phyloP scores from a whole-genome alignment of 2,797 vertebrate genomes.

The Myotis pilosus region DNA sequence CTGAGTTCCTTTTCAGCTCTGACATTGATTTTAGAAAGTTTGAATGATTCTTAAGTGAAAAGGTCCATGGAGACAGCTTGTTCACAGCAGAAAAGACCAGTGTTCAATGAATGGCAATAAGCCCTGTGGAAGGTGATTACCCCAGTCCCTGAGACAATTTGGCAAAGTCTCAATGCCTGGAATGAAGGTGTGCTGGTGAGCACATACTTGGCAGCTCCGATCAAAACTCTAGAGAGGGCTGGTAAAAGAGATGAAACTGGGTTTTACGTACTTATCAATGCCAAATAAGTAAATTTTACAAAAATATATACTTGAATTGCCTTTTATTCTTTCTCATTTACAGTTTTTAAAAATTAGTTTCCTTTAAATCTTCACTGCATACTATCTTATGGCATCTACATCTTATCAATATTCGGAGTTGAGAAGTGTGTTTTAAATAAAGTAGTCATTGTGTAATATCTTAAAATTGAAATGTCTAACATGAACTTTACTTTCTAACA shows the following conservation, averaged over 20 bases:
- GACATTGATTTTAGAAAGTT: background rate
- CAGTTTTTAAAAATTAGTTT: background rate
- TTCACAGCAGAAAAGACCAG: background rate
- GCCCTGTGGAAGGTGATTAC: background rate
- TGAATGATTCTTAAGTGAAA: background rate
- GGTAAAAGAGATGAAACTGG: background rate
- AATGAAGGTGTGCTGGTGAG: background rate
- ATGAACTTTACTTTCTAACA: background rate
- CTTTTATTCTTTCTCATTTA: background rate
- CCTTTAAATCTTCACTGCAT: background rate
- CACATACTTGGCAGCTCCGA: background rate
- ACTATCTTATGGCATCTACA: background rate
- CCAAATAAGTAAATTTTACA: background rate
- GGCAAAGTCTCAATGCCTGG: background rate
- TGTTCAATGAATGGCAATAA: background rate
- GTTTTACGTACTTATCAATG: background rate
- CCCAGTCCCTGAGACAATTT: background rate
- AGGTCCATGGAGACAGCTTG: background rate
- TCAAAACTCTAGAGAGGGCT: background rate
- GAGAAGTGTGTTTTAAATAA: background rate
- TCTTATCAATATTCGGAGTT: background rate
- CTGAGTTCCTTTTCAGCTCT: background rate
- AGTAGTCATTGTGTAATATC: background rate
- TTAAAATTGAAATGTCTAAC: conserved; percentile 2
- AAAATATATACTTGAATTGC: background rate